A percentile compares a stretch with the other conserved stretches of the same genome.
Conservation (phyloP, 2,113 vertebrate genomes). For the Bungarus multicinctus region DNA sequence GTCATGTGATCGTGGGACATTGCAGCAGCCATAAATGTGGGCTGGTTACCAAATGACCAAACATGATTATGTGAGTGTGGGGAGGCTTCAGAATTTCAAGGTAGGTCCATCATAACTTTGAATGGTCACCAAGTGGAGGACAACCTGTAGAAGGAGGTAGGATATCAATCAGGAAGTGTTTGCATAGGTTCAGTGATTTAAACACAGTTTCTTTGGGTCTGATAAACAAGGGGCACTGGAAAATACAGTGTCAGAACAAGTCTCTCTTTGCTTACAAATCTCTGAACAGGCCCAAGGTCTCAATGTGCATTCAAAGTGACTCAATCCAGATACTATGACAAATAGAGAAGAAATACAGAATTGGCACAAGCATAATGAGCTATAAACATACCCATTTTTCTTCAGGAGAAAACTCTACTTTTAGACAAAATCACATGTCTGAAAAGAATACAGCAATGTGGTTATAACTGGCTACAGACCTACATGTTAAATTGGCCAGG, state of each 20-base stretch:
- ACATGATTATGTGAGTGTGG: not conserved
- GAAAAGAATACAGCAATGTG: slow-evolving; percentile 3
- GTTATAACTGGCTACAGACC: slow-evolving; percentile 1
- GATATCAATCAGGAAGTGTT: not conserved
- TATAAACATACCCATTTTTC: not conserved
- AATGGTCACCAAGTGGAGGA: not conserved
- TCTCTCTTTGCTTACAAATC: not conserved
- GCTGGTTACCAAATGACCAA: not conserved
- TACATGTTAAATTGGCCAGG: not conserved
- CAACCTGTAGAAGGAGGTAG: not conserved
- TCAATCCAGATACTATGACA: not conserved
- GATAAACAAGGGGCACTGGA: not conserved
- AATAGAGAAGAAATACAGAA: not conserved
- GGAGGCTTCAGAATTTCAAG: not conserved
- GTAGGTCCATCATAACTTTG: not conserved
- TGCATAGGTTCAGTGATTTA: not conserved
- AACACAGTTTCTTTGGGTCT: not conserved
- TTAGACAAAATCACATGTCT: not conserved
- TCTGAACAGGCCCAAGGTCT: not conserved
- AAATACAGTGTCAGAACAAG: not conserved
- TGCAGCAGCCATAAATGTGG: not conserved
- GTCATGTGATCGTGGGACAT: not conserved
- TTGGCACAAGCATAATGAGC: not conserved
- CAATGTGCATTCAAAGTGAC: not conserved
- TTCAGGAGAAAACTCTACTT: not conserved